A percentile compares a stretch with the other conserved stretches of the same genome.
Evolutionary conservation across 2,113 vertebrate genomes (phyloP).

Genomic region (Lethenteron reissneri): DNA sequence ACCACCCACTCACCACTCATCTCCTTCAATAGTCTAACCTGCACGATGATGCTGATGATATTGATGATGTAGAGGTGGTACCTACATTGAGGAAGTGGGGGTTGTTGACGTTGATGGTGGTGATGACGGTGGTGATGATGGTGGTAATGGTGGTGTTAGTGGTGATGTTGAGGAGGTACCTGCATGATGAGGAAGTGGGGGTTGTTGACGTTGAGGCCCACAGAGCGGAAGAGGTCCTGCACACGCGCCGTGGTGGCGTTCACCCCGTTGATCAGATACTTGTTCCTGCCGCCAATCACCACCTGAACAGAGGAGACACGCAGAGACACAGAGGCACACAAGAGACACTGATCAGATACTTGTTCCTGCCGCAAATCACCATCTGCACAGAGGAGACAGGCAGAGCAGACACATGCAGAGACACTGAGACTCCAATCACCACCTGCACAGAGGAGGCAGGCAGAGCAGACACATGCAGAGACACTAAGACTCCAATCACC

Average conservation of each 20-base stretch:
- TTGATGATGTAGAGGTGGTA: conserved; percentile 14
- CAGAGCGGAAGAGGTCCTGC: conserved; percentile 75
- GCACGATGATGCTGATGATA: too few relatives aligned
- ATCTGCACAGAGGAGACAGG: conserved; percentile 21
- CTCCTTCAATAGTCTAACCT: not conserved
- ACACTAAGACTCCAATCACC: not conserved
- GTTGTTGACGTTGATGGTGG: conserved; percentile 41
- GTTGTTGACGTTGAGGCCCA: conserved; percentile 92
- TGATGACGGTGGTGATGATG: too few relatives aligned
- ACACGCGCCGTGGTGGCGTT: conserved; percentile 53
- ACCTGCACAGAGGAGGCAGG: not conserved
- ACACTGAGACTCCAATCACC: not conserved
- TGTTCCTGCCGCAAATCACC: conserved; percentile 61
- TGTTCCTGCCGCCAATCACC: conserved; percentile 61
- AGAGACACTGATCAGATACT: conserved; percentile 32
- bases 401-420: not conserved
- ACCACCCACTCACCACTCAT: not conserved
- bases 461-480: not conserved
- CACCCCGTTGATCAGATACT: conserved; percentile 75
- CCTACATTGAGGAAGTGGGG: conserved; percentile 97
- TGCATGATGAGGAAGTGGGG: conserved; percentile 98
- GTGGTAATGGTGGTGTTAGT: too few relatives aligned
- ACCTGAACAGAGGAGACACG: conserved; percentile 21
- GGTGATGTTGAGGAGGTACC: conserved; percentile 24
- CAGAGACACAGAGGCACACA: not conserved